Base-by-base conservation (phyloP, 2,797 vertebrate genomes). In the Coregonus ussuriensis region DNA sequence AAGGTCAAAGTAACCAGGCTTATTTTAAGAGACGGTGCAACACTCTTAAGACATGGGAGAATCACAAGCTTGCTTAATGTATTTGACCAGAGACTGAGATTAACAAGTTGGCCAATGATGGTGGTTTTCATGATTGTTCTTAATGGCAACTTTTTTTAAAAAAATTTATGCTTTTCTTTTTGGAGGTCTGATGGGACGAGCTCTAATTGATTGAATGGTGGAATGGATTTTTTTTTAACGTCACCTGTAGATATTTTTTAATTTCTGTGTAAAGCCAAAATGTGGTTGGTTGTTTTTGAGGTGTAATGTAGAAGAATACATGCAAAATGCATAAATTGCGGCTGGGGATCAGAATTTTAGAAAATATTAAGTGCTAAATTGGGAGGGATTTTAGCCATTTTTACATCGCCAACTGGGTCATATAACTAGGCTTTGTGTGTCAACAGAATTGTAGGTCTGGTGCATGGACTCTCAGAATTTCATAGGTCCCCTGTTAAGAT, bases 181-280 rank as follows among this genome's bases (percentile, higher is more conserved):
- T 83, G 79, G 79, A 86, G 59, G 76, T 81, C 78, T 84, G 66
- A 51, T 35, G 78, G 84, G 68, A 74, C 54, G 71, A 75, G 76
- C 67, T 86, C 71, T 71, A 82, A 41, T 71, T 74, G 14, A 75
- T 74, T 75, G 47, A 81, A 68, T 78, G 63, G 13, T 87, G 79
- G 74, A 81, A 73, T 81, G 5, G 63, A 63, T 73, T 77, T 47
- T 79, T 72, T 86, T 84, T 94, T 93, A 89, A 91, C 88, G 86
- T 87, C 86, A 91, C 83, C 83, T 95, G 93, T 95, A 94, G 92
- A 94, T 94, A 93, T 88, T 81, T 91, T 87, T 74, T 75, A 5
- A 85, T 89, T 93, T 93, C 91, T 77, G 81, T 93, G 89, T 91
- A 91, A 92, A 92, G 90, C 90, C 91, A 90, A 94, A 89, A 88